Conservation (phyloP, 1,140 invertebrate genomes). For the Phthorimaea operculella region DNA sequence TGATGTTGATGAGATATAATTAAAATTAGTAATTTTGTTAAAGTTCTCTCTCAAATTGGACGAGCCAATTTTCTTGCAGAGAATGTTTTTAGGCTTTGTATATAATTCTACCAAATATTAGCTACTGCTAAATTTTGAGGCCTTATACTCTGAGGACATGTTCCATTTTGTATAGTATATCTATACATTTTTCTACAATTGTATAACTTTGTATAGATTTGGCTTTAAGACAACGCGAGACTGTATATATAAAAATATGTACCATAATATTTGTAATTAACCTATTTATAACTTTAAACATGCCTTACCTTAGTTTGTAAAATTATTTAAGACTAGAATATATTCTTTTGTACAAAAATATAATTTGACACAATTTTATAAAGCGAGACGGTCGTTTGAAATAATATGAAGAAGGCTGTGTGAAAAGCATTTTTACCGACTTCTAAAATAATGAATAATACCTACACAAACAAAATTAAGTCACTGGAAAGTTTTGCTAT, state of each 20-base stretch:
- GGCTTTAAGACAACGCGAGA: conserved; percentile 55
- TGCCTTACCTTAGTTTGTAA: conserved; percentile 53
- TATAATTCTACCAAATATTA: neutral
- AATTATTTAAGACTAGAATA: conserved; percentile 43
- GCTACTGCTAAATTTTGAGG: conserved; percentile 14
- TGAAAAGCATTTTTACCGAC: conserved; percentile 39
- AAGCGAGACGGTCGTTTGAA: conserved; percentile 21
- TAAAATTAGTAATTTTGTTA: no score
- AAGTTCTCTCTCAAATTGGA: conserved; percentile 37
- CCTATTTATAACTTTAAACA: conserved; percentile 58
- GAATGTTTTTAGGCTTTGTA: conserved; percentile 9
- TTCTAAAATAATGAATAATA: no score
- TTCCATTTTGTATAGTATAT: conserved; percentile 15
- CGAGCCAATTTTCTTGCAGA: conserved; percentile 40
- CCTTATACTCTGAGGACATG: conserved; percentile 19
- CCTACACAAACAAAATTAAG: no score
- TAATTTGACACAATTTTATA: conserved; percentile 41
- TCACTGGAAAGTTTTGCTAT: no score
- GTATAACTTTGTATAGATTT: conserved; percentile 47
- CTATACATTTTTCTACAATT: conserved; percentile 32
- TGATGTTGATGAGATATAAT: no score
- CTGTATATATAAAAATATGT: conserved; percentile 56
- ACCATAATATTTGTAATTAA: conserved; percentile 56
- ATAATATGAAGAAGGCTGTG: conserved; percentile 40
- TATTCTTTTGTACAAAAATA: conserved; percentile 52